Evolutionary conservation across 2,113 vertebrate species (phyloP).

Genomic region (Tetrax tetrax): DNA sequence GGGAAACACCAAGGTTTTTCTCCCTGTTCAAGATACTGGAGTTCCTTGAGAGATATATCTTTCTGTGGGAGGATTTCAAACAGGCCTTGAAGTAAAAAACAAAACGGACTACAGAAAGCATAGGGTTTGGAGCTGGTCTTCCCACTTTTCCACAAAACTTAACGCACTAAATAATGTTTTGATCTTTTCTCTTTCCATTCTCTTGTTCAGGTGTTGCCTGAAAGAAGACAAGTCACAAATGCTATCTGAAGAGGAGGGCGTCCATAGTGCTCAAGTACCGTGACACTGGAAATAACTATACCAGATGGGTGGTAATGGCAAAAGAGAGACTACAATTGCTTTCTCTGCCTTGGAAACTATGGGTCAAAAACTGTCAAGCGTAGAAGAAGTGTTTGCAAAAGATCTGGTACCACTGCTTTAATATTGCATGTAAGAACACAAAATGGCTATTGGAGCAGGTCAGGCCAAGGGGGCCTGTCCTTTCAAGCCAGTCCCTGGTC

Average conservation of each 20-base stretch:
- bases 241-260: neutral
- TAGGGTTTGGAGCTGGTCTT: neutral
- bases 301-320: neutral
- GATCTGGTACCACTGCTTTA: neutral
- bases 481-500: neutral
- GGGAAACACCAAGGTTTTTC: neutral
- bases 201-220: neutral
- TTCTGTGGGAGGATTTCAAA: constrained; percentile 69
- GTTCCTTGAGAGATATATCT: constrained; percentile 41
- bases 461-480: neutral
- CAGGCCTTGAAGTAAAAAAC: constrained; percentile 66
- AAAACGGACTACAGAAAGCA: constrained; percentile 38
- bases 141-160: neutral
- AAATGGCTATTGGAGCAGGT: neutral
- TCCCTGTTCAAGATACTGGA: neutral
- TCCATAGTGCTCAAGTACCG: neutral
- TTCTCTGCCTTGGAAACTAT: neutral
- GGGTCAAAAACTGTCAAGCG: neutral
- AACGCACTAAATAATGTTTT: neutral
- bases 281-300: neutral
- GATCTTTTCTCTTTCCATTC: neutral
- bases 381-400: neutral
- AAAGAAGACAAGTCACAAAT: neutral
- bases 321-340: neutral
- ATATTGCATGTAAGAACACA: neutral